Evolutionary conservation across 2,113 vertebrate genomes (phyloP).

Genomic region (Corythoichthys intestinalis): DNA sequence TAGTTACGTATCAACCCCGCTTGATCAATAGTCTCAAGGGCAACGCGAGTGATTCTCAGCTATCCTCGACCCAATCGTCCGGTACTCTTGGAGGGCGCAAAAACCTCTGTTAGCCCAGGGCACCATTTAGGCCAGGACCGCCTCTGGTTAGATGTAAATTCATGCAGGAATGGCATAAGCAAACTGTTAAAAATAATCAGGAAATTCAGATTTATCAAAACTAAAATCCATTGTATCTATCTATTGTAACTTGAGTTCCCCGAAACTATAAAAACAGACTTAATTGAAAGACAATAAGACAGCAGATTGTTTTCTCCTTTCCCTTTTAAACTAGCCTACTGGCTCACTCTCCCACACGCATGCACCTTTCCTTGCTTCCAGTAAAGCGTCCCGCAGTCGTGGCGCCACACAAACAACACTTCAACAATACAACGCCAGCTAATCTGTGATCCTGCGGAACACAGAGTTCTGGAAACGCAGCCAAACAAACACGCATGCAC

Average conservation of each 20-base stretch:
- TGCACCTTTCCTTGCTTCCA: slow-evolving; percentile 66
- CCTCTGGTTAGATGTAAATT: too few species aligned
- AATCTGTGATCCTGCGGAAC: slow-evolving; percentile 75
- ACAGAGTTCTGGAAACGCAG: slow-evolving; percentile 66
- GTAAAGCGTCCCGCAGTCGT: slow-evolving; percentile 68
- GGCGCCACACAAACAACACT: slow-evolving; percentile 70
- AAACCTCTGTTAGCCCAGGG: too few species aligned
- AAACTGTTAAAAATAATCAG: too few species aligned
- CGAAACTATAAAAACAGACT: background rate
- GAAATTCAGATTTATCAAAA: too few species aligned
- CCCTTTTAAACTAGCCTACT: background rate
- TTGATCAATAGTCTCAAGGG: too few species aligned
- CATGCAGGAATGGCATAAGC: too few species aligned
- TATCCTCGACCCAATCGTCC: too few species aligned
- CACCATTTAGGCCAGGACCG: too few species aligned
- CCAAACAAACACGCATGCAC: slow-evolving; percentile 56
- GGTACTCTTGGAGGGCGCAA: too few species aligned
- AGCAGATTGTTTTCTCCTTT: background rate
- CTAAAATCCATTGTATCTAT: background rate
- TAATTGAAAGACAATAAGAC: background rate
- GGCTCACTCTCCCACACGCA: slow-evolving; percentile 27
- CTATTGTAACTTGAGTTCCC: background rate
- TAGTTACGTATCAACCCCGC: too few species aligned
- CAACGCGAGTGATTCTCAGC: too few species aligned
- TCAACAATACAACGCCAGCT: slow-evolving; percentile 68